Base-by-base conservation (phyloP, 2,797 vertebrate genomes). In the Antennarius maculatus region DNA sequence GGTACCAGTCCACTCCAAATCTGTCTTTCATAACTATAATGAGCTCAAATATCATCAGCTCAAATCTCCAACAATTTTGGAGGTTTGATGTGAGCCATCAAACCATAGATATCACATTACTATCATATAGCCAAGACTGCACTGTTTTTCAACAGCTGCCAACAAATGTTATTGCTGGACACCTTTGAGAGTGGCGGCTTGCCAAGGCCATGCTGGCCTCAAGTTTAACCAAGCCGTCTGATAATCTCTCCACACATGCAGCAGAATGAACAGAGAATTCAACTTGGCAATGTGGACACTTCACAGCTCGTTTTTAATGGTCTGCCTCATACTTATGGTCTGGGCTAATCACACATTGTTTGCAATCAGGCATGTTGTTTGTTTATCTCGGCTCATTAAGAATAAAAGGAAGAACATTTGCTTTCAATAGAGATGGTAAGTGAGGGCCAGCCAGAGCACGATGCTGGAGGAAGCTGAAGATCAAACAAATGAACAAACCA, bases 271-370 rank as follows among this genome's bases (percentile, higher is more conserved):
- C 47, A 9, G 37, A 17, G 41, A 52, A 17, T 37, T 59, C 60
- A 70, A 54, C 64, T 54, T 1, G 1, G 52, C 46, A 69, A 66
- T 49, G 66, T 79, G 72, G 73, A 81, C 79, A 72, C 60, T 84
- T 77, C 66, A 79, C 61, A 77, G 62, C 34, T 65, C 68, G 72
- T 85, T 82, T 34, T 72, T 59, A 63, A 64, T 0, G 4, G 48
- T 68, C 64, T 76, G 72, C 56, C 73, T 65, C 64, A 71, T 74
- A 74, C 72, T 80, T 62, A 55, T 52, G 76, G 54, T 59, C 54
- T 23, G 71, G 54, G 55, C 70, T 77, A 66, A 70, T 57, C 43
- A 61, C 45, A 28, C 52, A 54, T 54, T 66, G 64, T 68, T 76
- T 66, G 76, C 61, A 71, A 67, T 62, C 39, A 61, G 54, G 48